A percentile compares a stretch with the other conserved stretches of the same genome.
phyloP scores from a whole-genome alignment of 2,797 vertebrate species.

The Kryptolebias ocellatus region DNA sequence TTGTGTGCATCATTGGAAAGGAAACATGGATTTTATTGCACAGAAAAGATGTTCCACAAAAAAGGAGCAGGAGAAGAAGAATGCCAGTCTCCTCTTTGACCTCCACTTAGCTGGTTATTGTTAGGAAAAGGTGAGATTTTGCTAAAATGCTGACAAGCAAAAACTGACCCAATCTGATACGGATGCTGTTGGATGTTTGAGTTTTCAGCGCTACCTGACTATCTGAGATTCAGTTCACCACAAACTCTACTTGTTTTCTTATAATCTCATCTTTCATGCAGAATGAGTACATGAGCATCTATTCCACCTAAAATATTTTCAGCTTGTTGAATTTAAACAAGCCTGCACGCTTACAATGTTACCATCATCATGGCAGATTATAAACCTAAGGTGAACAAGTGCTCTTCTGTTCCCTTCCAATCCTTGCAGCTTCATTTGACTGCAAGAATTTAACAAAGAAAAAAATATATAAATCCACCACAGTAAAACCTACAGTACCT shows the following conservation, averaged over 20 bases:
- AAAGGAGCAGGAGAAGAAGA: conserved; percentile 1
- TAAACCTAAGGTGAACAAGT: neutral
- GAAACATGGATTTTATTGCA: neutral
- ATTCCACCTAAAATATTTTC: neutral
- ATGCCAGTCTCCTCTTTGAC: conserved; percentile 13
- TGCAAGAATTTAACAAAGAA: neutral
- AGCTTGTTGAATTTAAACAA: neutral
- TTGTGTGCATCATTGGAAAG: neutral
- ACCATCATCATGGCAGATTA: neutral
- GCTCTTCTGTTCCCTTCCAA: neutral
- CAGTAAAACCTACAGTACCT: neutral
- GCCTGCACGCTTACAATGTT: neutral
- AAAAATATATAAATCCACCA: neutral
- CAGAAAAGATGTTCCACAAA: neutral
- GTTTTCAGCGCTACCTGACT: too few species aligned
- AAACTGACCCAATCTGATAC: neutral
- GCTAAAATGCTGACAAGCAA: conserved; percentile 11
- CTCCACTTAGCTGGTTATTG: conserved; percentile 8
- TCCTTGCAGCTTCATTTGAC: neutral
- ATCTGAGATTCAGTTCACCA: too few species aligned
- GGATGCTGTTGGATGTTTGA: too few species aligned
- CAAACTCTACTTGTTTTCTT: too few species aligned
- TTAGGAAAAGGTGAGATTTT: conserved; percentile 3
- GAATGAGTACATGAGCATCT: too few species aligned
- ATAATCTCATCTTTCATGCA: too few species aligned